Evolutionary conservation across 2,888 invertebrate genomes (phyloP).

Genomic region (Rhyacophila evoluta): DNA sequence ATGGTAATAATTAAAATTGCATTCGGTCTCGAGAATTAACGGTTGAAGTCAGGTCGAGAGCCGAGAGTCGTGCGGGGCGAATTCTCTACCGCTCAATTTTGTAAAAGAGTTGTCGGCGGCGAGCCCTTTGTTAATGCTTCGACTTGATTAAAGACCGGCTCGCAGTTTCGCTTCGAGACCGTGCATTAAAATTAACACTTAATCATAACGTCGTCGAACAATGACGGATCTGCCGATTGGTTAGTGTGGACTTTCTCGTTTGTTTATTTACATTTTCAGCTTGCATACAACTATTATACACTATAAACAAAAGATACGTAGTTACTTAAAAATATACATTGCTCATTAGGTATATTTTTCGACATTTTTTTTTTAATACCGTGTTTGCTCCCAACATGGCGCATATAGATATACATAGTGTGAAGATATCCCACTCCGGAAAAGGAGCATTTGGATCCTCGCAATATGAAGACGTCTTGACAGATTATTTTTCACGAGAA

Average conservation of each 20-base stretch:
- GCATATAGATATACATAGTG: too few species aligned
- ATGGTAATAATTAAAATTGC: constrained; percentile 9
- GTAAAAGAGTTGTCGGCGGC: constrained; percentile 38
- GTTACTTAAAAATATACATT: too few species aligned
- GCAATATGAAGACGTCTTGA: too few species aligned
- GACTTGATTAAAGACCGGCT: constrained; percentile 3
- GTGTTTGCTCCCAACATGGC: too few species aligned
- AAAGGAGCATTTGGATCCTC: too few species aligned
- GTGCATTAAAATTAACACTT: constrained; percentile 10
- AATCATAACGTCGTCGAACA: not conserved
- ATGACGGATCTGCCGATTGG: not conserved
- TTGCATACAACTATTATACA: too few species aligned
- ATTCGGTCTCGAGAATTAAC: constrained; percentile 3
- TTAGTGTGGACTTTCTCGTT: not conserved
- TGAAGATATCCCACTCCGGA: too few species aligned
- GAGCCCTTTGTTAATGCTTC: constrained; percentile 30
- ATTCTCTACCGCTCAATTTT: constrained; percentile 40
- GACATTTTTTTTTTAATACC: too few species aligned
- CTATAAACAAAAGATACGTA: too few species aligned
- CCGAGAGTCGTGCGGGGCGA: constrained; percentile 13
- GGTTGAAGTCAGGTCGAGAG: not conserved
- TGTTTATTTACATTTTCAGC: not conserved
- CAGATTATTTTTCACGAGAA: too few species aligned
- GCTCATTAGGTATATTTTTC: too few species aligned
- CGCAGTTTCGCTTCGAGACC: not conserved